Evolutionary conservation across 2,888 invertebrate genomes (phyloP).

Genomic region (Muscina levida): DNA sequence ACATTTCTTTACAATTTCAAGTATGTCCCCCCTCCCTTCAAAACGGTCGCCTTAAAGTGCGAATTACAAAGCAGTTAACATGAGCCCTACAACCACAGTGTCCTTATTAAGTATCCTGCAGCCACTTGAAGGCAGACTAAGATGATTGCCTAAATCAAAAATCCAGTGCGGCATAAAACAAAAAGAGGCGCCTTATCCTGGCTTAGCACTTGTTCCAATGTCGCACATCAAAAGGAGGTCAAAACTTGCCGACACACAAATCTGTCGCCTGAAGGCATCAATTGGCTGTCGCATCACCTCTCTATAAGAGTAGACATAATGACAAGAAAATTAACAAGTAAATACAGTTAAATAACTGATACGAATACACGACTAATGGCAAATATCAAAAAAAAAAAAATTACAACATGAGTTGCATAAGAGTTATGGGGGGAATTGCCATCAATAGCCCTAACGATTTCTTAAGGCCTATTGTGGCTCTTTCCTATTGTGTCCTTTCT

Average conservation of each 20-base stretch:
- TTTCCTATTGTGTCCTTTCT: too few species aligned
- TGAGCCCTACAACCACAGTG: neutral
- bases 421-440: neutral
- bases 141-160: too few species aligned
- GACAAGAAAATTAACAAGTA: conserved; percentile 21
- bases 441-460: too few species aligned
- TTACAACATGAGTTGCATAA: neutral
- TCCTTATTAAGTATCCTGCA: neutral
- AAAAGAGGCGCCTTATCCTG: conserved; percentile 5
- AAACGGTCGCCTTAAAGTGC: conserved; percentile 19
- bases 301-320: conserved; percentile 4
- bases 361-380: too few species aligned
- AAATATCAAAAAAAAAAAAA: neutral
- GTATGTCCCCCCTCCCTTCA: neutral
- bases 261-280: neutral
- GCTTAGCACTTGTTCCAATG: conserved; percentile 10
- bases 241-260: neutral
- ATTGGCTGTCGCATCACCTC: neutral
- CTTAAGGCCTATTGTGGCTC: too few species aligned
- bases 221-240: neutral
- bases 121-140: conserved; percentile 22
- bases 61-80: neutral
- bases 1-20: neutral
- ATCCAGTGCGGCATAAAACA: conserved; percentile 7
- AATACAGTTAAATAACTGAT: conserved; percentile 28